phyloP scores from a whole-genome alignment of 2,113 vertebrate species.

The Seriola quinqueradiata region DNA sequence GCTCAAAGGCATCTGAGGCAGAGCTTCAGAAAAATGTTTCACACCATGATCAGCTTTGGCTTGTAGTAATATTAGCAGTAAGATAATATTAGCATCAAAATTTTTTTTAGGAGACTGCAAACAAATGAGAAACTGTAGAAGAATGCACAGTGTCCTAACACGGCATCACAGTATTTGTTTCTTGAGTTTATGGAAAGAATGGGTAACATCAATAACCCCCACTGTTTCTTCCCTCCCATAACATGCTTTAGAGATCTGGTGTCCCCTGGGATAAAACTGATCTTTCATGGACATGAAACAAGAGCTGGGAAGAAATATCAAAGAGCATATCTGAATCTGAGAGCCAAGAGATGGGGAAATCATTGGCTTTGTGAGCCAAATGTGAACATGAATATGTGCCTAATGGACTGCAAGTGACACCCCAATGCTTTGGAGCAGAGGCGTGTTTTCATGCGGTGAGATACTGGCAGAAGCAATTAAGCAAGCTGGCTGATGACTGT shows the following conservation, averaged over 20 bases:
- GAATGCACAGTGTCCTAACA: conserved; percentile 9
- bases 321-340: conserved; percentile 72
- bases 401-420: conserved; percentile 55
- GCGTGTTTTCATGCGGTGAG: conserved; percentile 7
- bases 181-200: neutral
- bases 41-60: conserved; percentile 36
- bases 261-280: conserved; percentile 47
- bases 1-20: conserved; percentile 47
- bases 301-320: conserved; percentile 59
- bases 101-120: conserved; percentile 12
- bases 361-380: conserved; percentile 49
- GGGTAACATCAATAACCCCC: neutral
- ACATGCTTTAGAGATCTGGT: conserved; percentile 39
- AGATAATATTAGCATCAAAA: conserved; percentile 35
- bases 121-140: conserved; percentile 27
- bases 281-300: conserved; percentile 65
- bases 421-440: conserved; percentile 41
- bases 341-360: conserved; percentile 38
- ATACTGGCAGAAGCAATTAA: conserved; percentile 26
- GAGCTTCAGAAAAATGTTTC: conserved; percentile 37
- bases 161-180: neutral
- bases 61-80: conserved; percentile 27
- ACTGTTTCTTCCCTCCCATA: conserved; percentile 41
- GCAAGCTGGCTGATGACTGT: conserved; percentile 14
- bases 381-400: conserved; percentile 38